Base-by-base conservation (phyloP, 2,888 invertebrate species). In the Oxyteleia sp. region DNA sequence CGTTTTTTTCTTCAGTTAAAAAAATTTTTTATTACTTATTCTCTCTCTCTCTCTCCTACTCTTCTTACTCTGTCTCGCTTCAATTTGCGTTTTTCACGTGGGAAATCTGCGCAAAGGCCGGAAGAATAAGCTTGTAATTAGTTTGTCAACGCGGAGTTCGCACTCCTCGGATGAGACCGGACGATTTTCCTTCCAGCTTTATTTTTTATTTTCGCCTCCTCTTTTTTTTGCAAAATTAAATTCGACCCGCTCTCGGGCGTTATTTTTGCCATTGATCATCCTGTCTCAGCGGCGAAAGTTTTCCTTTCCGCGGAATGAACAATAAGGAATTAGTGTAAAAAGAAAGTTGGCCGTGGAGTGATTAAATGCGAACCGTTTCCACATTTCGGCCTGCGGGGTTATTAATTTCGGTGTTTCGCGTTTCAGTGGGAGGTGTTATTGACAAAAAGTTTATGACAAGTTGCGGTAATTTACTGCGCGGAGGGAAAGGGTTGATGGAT, bases 401-500 rank as follows among this genome's bases (percentile, higher is more conserved):
- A 49, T 68, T 68, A 35, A 29, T 55, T 55, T 68, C 23, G 51
- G 13, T n/a, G 43, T 18, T 26, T 41, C n/a, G 23, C 38, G 51
- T 66, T 66, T 53, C 18, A 4, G 20, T 4, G 23, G 26, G 47
- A 41, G n/a, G 53, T 55, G 68, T 29, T 55, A 43, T 32, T 68
- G 68, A 55, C 35, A 55, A 66, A 68, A 68, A 68, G 55, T 55
- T 49, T 68, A 55, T 23, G 35, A 64, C 35, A n/a, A 68, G 18
- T 66, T 41, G 2, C 29, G 55, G 16, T 68, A 38, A 51, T 66
- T 51, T 53, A 55, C 41, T 29, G 23, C 43, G 7, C 8, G 11
- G 29, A 15, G 18, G 29, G 49, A 29, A 38, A 49, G 32, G 29
- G 5, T 8, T 49, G 55, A 55, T 55, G 53, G 55, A 68, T 68